Evolutionary conservation across 2,113 vertebrate species (phyloP), one percentile per base, ranked within the genome.

Genomic region (Menidia beryllina): DNA sequence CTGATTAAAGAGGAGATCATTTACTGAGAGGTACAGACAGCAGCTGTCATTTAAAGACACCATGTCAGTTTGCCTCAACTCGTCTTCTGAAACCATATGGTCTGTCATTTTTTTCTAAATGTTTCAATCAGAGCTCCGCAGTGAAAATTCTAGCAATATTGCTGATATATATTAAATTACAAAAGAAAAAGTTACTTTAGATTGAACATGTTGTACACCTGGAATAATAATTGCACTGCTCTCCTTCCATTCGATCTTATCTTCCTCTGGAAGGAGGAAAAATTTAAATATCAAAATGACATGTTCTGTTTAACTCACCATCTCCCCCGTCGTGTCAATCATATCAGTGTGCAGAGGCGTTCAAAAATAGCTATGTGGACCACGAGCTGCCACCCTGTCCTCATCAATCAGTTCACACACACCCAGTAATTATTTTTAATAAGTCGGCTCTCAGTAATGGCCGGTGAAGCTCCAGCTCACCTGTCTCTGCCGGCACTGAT

Each of bases 341-440:
- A 84, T 60, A 76, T 79, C 73, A 51, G 30, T 61, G 64, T 34
- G 64, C 38, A 53, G 68, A 63, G 55, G 80, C 4, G 59, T 74
- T 72, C 82, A 77, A 66, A 86, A 85, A 77, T 71, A 88, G 85
- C 79, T 34, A 30, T 2, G 17, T 34, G 30, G 62, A 81, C 68
- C 50, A 68, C 58, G 12, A 45, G 72, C 82, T 74, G 81, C 82
- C 82, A 77, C 3, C 57, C 20, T 38, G 21, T 30, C 64, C 86
- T 86, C 84, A 87, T 91, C 86, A 88, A 83, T 91, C 87, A 86
- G 61, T 60, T 63, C 69, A 67, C 77, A 79, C 69, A 80, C 66
- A 64, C 41, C 52, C 57, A 71, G 56, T 85, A 84, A 87, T 90
- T 87, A 85, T 75, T 88, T 85, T 88, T 82, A 86, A 86, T 82